Evolutionary conservation across 2,888 invertebrate species (phyloP), one percentile per base, ranked within the genome.

Genomic region (Lycocerus yunnanus): DNA sequence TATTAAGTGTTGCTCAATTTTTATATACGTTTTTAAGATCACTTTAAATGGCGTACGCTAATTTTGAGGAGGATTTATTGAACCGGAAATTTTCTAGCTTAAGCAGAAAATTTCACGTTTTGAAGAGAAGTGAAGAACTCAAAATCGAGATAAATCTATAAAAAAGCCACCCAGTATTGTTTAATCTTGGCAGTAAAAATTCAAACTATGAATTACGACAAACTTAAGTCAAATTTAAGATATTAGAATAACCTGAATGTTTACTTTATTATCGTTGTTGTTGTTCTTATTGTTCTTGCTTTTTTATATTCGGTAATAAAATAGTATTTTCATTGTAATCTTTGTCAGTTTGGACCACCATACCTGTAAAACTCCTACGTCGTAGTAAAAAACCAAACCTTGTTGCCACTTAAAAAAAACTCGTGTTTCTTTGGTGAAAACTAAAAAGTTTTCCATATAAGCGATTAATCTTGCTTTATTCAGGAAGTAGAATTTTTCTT

Each of bases 281-380:
- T 82, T 83, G 81, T 82, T 81, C 80, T 82, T 82, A 81, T 81
- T 81, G 80, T 82, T 82, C 82, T 82, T 83, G 82, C 83, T 83
- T 83, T 82, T 83, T 76, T 77, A 74, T 79, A 67, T 73, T 77
- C 69, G 78, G 80, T 80, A 78, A 83, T 83, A 83, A 84, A 83
- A 81, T 80, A 79, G 80, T 79, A 43, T 43, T 79, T 81, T 81
- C 81, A 83, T 83, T 84, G 84, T 84, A 82, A 77, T 63, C 74
- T 66, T 77, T 79, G 82, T 81, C 82, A 81, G 73, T 78, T 74
- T 76, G 77, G 80, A 82, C 82, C 81, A 78, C 82, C 81, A 78
- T 43, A 43, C 43, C 43, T n/a, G 66, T 69, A 75, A 73, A 69
- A 72, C 72, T 69, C 75, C 72, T 60, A 73, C 72, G 67, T 59